phyloP scores from a whole-genome alignment of 2,113 vertebrate genomes.

The Synchiropus splendidus region DNA sequence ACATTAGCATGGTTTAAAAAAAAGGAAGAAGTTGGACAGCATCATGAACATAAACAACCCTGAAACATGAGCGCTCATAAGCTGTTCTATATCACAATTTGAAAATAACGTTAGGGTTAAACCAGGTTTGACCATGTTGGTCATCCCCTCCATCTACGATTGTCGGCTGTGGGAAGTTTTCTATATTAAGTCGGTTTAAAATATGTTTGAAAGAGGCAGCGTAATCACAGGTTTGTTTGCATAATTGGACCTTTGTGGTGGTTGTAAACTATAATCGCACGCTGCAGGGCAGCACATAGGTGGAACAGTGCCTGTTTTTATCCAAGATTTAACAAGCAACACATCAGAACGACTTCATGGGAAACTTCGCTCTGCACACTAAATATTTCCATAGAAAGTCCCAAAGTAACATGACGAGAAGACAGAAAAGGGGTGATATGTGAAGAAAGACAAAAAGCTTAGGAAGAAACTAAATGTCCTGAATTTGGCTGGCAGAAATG shows the following conservation, averaged over 20 bases:
- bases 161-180: constrained; percentile 14
- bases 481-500: not conserved
- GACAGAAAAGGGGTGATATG: constrained; percentile 26
- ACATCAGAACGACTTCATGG: constrained; percentile 7
- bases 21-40: no score
- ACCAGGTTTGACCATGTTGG: no score
- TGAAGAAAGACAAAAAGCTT: constrained; percentile 1
- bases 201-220: not conserved
- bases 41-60: no score
- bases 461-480: not conserved
- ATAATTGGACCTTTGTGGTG: constrained; percentile 29
- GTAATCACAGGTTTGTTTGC: constrained; percentile 53
- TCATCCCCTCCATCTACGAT: no score
- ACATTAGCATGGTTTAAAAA: no score
- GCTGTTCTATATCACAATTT: no score
- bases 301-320: constrained; percentile 9
- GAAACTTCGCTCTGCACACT: constrained; percentile 13
- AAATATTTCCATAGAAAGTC: constrained; percentile 15
- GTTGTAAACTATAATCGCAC: constrained; percentile 34
- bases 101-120: no score
- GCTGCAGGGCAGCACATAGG: constrained; percentile 21
- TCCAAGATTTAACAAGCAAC: constrained; percentile 5
- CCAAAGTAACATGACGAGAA: constrained; percentile 19
- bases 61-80: no score
- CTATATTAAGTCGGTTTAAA: constrained; percentile 27